These are phyloP conservation scores for Alitta virens DNA, from an alignment of 2,888 invertebrate species.

Conservation along the genomic window DNA sequence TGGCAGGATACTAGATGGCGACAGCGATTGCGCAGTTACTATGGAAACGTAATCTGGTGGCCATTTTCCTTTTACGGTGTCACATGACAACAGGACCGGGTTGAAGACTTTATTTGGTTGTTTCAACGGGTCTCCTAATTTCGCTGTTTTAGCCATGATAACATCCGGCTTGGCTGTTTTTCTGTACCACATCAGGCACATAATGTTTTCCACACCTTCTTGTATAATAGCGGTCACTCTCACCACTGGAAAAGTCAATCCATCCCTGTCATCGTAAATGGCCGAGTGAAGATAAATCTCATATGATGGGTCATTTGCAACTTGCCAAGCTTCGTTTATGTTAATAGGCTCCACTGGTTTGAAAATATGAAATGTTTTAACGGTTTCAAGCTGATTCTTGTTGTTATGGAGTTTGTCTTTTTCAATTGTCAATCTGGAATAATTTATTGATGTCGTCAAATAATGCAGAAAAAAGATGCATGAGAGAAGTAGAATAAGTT, in stretches of 20 bases:
- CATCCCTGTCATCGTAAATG: background rate
- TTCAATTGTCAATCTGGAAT: too few species aligned
- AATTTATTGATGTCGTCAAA: too few species aligned
- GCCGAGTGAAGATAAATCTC: background rate
- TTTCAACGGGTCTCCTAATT: background rate
- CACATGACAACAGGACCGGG: background rate
- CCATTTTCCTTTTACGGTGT: background rate
- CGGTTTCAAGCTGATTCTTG: too few species aligned
- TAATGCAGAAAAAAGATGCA: too few species aligned
- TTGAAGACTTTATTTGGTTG: background rate
- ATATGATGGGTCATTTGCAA: background rate
- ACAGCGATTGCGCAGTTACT: background rate
- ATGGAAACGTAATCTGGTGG: background rate
- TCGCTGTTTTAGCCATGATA: background rate
- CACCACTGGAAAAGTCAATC: background rate
- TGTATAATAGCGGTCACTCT: background rate
- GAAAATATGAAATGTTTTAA: too few species aligned
- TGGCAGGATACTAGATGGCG: background rate
- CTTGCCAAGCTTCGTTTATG: background rate
- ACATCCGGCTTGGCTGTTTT: background rate
- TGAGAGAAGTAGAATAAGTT: too few species aligned
- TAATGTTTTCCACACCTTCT: background rate
- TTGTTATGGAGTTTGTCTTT: too few species aligned
- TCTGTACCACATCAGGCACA: background rate
- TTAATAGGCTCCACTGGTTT: background rate